Conservation (phyloP, 1,140 invertebrate genomes). For the Bombus haemorrhoidalis region DNA sequence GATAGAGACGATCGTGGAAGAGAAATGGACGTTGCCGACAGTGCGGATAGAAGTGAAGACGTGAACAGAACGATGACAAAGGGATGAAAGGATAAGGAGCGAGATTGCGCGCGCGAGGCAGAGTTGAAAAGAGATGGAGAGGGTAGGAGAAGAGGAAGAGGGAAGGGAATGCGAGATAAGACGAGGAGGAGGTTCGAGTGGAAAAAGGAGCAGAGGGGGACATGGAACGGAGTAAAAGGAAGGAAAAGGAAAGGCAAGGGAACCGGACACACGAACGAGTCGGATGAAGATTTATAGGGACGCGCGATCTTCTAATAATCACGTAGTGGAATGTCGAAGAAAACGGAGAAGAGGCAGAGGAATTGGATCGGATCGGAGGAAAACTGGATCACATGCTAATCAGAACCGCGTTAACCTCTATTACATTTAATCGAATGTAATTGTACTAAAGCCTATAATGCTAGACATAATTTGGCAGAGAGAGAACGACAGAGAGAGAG, state of each 20-base stretch:
- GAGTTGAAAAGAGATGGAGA: not conserved
- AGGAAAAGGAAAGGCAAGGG: slow-evolving; percentile 5
- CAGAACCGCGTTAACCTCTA: slow-evolving; percentile 83
- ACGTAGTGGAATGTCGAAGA: slow-evolving; percentile 41
- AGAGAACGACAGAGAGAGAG: not conserved
- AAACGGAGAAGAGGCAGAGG: slow-evolving; percentile 5
- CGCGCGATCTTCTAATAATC: slow-evolving; percentile 30
- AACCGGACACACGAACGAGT: slow-evolving; percentile 48
- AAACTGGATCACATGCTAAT: slow-evolving; percentile 82
- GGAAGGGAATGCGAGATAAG: slow-evolving; percentile 25
- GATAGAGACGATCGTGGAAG: slow-evolving; percentile 50
- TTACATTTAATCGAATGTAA: slow-evolving; percentile 82
- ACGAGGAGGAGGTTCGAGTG: not conserved
- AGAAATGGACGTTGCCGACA: slow-evolving; percentile 49
- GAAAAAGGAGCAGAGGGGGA: not conserved
- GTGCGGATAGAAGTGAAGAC: slow-evolving; percentile 42
- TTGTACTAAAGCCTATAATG: slow-evolving; percentile 77
- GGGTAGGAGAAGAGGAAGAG: slow-evolving; percentile 2
- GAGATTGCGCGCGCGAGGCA: not conserved
- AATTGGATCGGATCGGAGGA: slow-evolving; percentile 49
- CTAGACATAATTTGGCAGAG: slow-evolving; percentile 18
- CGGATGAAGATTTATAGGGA: slow-evolving; percentile 59
- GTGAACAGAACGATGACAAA: slow-evolving; percentile 52
- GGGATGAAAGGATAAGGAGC: slow-evolving; percentile 8
- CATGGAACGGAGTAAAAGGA: not conserved